Evolutionary conservation across 2,797 vertebrate species (phyloP).

Genomic region (Trematomus bernacchii): DNA sequence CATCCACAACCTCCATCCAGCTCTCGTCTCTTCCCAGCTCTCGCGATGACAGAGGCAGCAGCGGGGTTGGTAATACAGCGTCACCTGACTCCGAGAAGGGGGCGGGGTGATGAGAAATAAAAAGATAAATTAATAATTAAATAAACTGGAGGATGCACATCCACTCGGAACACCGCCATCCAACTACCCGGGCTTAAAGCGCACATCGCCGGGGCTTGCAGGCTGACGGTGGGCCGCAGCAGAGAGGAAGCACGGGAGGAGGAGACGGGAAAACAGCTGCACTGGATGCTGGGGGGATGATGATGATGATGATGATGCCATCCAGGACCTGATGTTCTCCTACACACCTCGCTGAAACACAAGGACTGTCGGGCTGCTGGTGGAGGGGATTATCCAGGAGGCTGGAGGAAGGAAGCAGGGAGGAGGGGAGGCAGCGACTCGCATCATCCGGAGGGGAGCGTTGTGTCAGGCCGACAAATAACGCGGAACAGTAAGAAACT

Average conservation of each 20-base stretch:
- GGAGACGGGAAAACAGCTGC: conserved; percentile 27
- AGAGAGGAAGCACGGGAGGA: conserved; percentile 46
- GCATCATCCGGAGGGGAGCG: conserved; percentile 66
- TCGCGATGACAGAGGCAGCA: conserved; percentile 64
- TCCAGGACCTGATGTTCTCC: conserved; percentile 57
- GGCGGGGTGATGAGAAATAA: conserved; percentile 66
- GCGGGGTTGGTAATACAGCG: conserved; percentile 72
- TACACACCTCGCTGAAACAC: conserved; percentile 58
- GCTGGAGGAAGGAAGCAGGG: conserved; percentile 71
- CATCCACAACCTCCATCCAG: conserved; percentile 5
- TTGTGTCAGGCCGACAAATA: conserved; percentile 32
- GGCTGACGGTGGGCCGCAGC: conserved; percentile 39
- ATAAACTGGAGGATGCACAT: conserved; percentile 58
- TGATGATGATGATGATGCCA: conserved; percentile 53
- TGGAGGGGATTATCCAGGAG: conserved; percentile 79
- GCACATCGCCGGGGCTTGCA: conserved; percentile 47
- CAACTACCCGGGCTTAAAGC: conserved; percentile 43
- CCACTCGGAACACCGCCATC: conserved; percentile 51
- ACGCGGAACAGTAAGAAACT: conserved; percentile 42
- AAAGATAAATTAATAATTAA: conserved; percentile 74
- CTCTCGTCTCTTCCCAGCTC: conserved; percentile 42
- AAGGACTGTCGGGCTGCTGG: conserved; percentile 52
- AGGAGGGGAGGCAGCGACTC: conserved; percentile 62
- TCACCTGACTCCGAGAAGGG: conserved; percentile 85
- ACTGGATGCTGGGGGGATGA: conserved; percentile 63